phyloP scores from a whole-genome alignment of 2,797 vertebrate genomes.

The Malacoctenus gilli region DNA sequence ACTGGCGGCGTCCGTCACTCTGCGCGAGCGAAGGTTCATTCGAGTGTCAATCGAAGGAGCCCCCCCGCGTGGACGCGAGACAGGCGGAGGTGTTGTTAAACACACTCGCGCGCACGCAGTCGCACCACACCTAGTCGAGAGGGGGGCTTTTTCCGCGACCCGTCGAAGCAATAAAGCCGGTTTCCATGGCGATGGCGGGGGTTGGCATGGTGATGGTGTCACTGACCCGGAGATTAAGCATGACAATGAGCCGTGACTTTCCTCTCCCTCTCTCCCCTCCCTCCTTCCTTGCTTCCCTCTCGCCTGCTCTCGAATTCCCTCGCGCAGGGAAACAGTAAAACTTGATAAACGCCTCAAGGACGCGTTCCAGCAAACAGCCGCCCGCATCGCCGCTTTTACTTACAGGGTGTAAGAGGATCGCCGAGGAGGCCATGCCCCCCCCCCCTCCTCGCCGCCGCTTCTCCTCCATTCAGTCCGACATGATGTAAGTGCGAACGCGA shows the following conservation, averaged over 20 bases:
- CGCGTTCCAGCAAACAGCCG: slow-evolving; percentile 17
- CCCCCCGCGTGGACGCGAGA: slow-evolving; percentile 32
- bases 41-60: slow-evolving; percentile 41
- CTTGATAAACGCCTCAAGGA: slow-evolving; percentile 63
- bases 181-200: slow-evolving; percentile 72
- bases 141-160: slow-evolving; percentile 61
- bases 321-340: slow-evolving; percentile 26
- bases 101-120: slow-evolving; percentile 16
- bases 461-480: slow-evolving; percentile 15
- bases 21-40: slow-evolving; percentile 30
- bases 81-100: slow-evolving; percentile 56
- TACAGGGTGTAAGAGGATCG: slow-evolving; percentile 48
- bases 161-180: slow-evolving; percentile 65
- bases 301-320: slow-evolving; percentile 53
- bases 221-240: slow-evolving; percentile 76
- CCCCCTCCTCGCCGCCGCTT: slow-evolving; percentile 1
- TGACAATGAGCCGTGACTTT: slow-evolving; percentile 69
- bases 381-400: slow-evolving; percentile 26
- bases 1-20: slow-evolving; percentile 26
- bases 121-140: slow-evolving; percentile 51
- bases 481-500: slow-evolving; percentile 48
- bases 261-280: slow-evolving; percentile 12
- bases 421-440: slow-evolving; percentile 23
- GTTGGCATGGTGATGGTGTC: slow-evolving; percentile 79
- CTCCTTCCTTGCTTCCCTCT: slow-evolving; percentile 47